phyloP scores from a whole-genome alignment of 2,113 vertebrate genomes.

The Mobula birostris region DNA sequence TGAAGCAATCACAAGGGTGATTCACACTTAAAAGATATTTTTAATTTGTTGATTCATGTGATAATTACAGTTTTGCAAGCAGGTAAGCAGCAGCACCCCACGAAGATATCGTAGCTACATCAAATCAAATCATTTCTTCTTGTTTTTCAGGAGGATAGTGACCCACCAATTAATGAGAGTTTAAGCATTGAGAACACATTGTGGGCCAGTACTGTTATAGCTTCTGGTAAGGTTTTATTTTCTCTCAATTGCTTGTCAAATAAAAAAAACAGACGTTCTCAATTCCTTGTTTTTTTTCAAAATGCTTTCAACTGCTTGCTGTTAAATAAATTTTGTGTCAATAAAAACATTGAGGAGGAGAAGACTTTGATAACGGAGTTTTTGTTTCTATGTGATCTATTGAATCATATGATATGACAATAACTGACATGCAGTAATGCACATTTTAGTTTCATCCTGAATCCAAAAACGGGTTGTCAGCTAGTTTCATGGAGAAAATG shows the following conservation, averaged over 20 bases:
- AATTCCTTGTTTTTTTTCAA: neutral
- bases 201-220: slow-evolving; percentile 93
- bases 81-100: too few species aligned
- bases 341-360: too few species aligned
- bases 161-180: slow-evolving; percentile 88
- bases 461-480: neutral
- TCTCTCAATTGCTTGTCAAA: neutral
- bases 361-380: neutral
- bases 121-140: neutral
- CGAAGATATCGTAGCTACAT: neutral
- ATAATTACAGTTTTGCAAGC: neutral
- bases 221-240: slow-evolving; percentile 70
- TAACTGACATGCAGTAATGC: neutral
- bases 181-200: slow-evolving; percentile 93
- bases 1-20: neutral
- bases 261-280: neutral
- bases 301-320: neutral
- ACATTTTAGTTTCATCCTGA: neutral
- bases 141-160: slow-evolving; percentile 80
- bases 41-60: neutral
- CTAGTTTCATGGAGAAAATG: neutral
- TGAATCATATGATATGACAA: neutral
- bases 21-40: neutral
- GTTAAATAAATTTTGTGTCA: neutral
- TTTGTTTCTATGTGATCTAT: neutral